Percentiles rank a stretch among this genome's conserved stretches.
These are phyloP conservation scores for Drosophila nr. medialis DNA, from an alignment of 2,888 invertebrate species.

Conservation along the genomic window DNA sequence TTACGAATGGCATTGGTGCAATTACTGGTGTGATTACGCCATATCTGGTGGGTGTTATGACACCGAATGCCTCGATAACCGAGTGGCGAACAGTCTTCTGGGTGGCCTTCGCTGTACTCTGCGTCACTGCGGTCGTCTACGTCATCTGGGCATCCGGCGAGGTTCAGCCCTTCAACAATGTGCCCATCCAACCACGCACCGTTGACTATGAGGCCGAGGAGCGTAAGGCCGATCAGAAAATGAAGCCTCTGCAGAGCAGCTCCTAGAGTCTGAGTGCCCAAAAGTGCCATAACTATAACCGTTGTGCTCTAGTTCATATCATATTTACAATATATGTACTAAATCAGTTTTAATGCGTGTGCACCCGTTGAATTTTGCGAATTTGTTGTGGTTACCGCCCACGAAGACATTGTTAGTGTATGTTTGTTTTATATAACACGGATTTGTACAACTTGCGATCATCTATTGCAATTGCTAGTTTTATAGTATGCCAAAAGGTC, in stretches of 20 bases:
- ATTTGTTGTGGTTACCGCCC: conserved; percentile 28
- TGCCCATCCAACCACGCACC: conserved; percentile 37
- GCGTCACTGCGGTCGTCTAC: conserved; percentile 89
- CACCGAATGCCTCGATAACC: conserved; percentile 87
- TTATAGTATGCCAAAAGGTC: conserved; percentile 73
- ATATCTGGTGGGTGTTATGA: conserved; percentile 88
- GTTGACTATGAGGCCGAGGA: conserved; percentile 67
- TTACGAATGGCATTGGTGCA: conserved; percentile 90
- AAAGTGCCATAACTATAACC: conserved; percentile 60
- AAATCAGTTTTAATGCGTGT: conserved; percentile 19
- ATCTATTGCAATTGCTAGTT: conserved; percentile 67
- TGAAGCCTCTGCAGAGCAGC: conserved; percentile 55
- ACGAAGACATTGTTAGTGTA: conserved; percentile 38
- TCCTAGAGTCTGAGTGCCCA: conserved; percentile 41
- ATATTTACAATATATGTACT: conserved; percentile 19
- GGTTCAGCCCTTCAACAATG: conserved; percentile 90
- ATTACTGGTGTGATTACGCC: conserved; percentile 90
- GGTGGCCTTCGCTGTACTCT: conserved; percentile 90
- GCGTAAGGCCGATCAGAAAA: conserved; percentile 50
- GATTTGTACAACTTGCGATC: conserved; percentile 35
- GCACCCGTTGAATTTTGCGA: conserved; percentile 30
- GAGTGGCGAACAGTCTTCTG: conserved; percentile 93
- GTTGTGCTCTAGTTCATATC: conserved; percentile 32
- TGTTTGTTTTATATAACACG: too few species aligned
- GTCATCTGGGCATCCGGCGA: conserved; percentile 90